Base-by-base conservation (phyloP, 2,797 vertebrate genomes). In the Simalia tracyae region DNA sequence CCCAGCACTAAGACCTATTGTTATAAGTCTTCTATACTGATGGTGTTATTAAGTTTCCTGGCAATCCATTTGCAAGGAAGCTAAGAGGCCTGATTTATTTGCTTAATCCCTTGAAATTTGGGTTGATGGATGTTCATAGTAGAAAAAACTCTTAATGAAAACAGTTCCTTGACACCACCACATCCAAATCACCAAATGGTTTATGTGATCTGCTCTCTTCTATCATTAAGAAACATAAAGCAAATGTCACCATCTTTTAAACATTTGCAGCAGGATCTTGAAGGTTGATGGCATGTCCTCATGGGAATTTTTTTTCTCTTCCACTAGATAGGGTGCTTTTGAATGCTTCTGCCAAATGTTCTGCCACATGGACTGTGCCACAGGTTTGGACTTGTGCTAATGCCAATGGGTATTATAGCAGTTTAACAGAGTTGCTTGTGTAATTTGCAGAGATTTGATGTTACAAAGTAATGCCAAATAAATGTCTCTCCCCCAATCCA, bases 201-300 rank as follows among this genome's bases (percentile, higher is more conserved):
- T 95, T 76, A 92, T 91, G 28, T 57, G 84, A 50, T 84, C 56
- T 88, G 6, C 95, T 76, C 76, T 92, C 86, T 85, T 84, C n/a
- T 60, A 31, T 8, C 85, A 89, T 50, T 90, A 91, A 89, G 64
- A 61, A 19, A 5, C 1, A 85, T 66, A 91, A 93, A 89, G 66
- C 60, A 87, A 46, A 31, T 10, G 17, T 24, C 15, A 46, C 84
- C 42, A 88, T 42, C 24, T 84, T 81, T 95, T 87, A 94, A 95
- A 90, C 91, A 94, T 93, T 91, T 92, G 63, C 91, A 84, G 90
- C 4, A 66, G 92, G 93, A 93, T 89, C 92, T 96, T 92, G 94
- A 96, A 84, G 93, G 31, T 63, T 87, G 7, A 60, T 50, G 64
- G 28, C 36, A 87, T 84, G 59, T 66, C 46, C 24, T 12, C 59